Evolutionary conservation across 2,888 invertebrate genomes (phyloP), one percentile per base, ranked within the genome.

Genomic region (Adineta ricciae): DNA sequence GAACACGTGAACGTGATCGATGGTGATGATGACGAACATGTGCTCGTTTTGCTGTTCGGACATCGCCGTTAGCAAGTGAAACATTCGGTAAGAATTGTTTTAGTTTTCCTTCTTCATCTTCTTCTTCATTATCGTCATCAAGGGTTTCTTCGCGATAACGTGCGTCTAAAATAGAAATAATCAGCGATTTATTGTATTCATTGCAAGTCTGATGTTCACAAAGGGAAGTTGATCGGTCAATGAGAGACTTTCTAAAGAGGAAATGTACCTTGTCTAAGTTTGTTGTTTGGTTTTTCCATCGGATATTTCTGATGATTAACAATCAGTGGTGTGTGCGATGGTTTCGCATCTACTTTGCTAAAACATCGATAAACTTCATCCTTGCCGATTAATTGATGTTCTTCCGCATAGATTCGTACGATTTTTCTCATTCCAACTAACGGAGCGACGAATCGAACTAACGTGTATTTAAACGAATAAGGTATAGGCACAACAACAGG

Each of bases 401-500:
- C 85, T 41, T 78, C 24, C 14, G 78, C 78, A 56, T 54, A 85
- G n/a, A 78, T 78, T 46, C 36, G 14, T 19, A 86, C 84, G 24
- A 54, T 83, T 54, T 16, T 27, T n/a, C 46, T 54, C 84, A 86
- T 84, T 27, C 84, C 46, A 52, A 86, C 52, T 21, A 50, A 38
- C 2, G 52, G 49, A 19, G 83, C 86, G 24, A 84, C 41, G 41
- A 41, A 49, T 78, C 41, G 41, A 27, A 84, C 64, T 54, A 86
- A 78, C 49, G 84, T 82, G 64, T 82, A 49, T 19, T 83, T 84
- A 83, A 86, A 64, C 8, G 49, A n/a, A 54, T 84, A 5, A 11
- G 86, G 84, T 21, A 84, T 49, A 24, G 32, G 49, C 16, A 78
- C 78, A 14, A 84, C 32, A 84, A 86, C 56, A 85, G 86, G 88